Percentiles rank a stretch among this genome's conserved stretches.
Conservation (phyloP, 2,113 vertebrate species). For the Tachycineta bicolor region DNA sequence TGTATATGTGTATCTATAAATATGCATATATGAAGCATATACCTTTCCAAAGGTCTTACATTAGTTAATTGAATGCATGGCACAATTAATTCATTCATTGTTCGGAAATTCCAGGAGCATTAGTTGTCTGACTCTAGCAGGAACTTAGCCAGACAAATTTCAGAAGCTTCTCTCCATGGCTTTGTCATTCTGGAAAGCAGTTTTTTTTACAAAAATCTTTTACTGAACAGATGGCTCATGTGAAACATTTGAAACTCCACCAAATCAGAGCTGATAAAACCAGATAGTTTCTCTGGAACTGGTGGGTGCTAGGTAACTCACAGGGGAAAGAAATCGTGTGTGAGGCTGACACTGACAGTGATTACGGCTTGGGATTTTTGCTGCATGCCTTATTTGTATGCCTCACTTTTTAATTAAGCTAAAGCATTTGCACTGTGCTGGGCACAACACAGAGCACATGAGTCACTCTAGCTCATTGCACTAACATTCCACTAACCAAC, state of each 20-base stretch:
- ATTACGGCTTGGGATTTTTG: background rate
- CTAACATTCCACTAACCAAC: background rate
- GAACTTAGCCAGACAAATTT: background rate
- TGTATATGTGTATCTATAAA: background rate
- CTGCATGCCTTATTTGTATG: background rate
- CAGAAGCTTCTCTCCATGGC: background rate
- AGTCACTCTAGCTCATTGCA: background rate
- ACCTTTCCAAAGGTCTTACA: background rate
- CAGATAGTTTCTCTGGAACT: background rate
- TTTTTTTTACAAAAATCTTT: background rate
- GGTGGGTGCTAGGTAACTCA: background rate
- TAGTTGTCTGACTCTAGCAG: background rate
- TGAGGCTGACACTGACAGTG: background rate
- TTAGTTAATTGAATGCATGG: background rate
- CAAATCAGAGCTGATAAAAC: background rate
- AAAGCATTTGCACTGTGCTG: background rate
- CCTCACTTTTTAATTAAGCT: background rate
- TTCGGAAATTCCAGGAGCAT: constrained; percentile 28
- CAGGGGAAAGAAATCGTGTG: background rate
- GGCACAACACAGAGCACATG: background rate
- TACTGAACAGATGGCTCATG: constrained; percentile 22
- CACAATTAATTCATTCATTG: constrained; percentile 33
- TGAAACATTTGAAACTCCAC: constrained; percentile 29
- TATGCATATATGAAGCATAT: background rate
- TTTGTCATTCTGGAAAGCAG: background rate